A percentile compares a stretch with the other conserved stretches of the same genome.
phyloP scores from a whole-genome alignment of 2,888 invertebrate genomes.

The Halictus quadricinctus region DNA sequence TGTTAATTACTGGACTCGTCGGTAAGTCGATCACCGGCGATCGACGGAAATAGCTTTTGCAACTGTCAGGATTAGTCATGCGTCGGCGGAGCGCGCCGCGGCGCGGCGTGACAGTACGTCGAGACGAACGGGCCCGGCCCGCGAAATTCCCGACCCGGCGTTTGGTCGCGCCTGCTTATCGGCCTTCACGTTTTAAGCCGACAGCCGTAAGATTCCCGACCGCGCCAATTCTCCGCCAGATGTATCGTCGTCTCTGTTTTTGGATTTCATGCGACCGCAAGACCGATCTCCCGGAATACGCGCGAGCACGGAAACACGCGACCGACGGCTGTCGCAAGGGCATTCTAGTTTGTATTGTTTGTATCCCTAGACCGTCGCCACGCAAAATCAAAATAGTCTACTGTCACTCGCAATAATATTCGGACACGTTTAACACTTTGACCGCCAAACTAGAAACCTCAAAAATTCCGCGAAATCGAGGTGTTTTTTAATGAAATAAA shows the following conservation, averaged over 20 bases:
- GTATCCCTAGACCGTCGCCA: too few species aligned
- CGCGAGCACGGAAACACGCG: too few species aligned
- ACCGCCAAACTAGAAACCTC: too few species aligned
- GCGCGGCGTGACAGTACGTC: slow-evolving; percentile 53
- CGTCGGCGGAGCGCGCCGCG: slow-evolving; percentile 21
- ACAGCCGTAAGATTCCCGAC: slow-evolving; percentile 48
- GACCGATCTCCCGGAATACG: background rate
- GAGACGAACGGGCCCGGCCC: slow-evolving; percentile 12
- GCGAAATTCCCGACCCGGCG: slow-evolving; percentile 56
- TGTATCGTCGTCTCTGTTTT: background rate
- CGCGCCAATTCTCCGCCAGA: background rate
- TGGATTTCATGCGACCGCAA: background rate
- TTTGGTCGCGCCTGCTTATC: slow-evolving; percentile 70
- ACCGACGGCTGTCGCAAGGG: too few species aligned
- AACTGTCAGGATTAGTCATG: slow-evolving; percentile 65
- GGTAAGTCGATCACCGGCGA: slow-evolving; percentile 60
- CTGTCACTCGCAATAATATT: too few species aligned
- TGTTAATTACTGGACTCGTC: slow-evolving; percentile 60
- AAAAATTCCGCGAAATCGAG: too few species aligned
- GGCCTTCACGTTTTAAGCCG: slow-evolving; percentile 60
- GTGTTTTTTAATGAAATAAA: too few species aligned
- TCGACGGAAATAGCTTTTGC: slow-evolving; percentile 64
- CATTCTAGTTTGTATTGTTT: too few species aligned
- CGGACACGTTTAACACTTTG: too few species aligned
- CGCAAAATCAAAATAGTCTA: too few species aligned